These are phyloP conservation scores for Salpingus planirostris DNA, from an alignment of 2,888 invertebrate species.

Conservation along the genomic window DNA sequence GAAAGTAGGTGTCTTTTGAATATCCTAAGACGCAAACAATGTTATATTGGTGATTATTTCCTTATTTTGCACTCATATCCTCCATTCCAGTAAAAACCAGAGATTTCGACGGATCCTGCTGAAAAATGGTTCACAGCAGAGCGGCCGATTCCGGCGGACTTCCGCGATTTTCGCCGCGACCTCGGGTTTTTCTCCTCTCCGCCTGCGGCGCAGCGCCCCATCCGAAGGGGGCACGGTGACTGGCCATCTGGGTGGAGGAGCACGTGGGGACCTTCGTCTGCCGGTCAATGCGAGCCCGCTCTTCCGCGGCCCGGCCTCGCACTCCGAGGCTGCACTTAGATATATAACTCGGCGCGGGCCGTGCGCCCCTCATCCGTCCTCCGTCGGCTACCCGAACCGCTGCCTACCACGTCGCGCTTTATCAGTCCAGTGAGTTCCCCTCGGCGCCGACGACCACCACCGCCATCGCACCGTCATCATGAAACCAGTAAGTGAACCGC, in stretches of 20 bases:
- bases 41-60: too few relatives aligned
- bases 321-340: conserved; percentile 36
- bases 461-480: too few relatives aligned
- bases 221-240: conserved; percentile 16
- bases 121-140: too few relatives aligned
- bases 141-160: too few relatives aligned
- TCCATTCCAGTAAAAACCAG: too few relatives aligned
- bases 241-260: conserved; percentile 24
- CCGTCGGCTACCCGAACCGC: conserved; percentile 5
- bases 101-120: too few relatives aligned
- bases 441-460: conserved; percentile 7
- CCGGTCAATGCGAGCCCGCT: conserved; percentile 35
- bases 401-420: conserved; percentile 6
- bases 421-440: conserved; percentile 7
- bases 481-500: conserved; percentile 19
- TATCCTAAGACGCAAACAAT: too few relatives aligned
- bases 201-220: not conserved
- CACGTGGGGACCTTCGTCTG: conserved; percentile 34
- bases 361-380: conserved; percentile 23
- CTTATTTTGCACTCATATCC: too few relatives aligned
- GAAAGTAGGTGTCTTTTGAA: too few relatives aligned
- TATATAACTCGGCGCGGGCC: conserved; percentile 29
- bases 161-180: too few relatives aligned
- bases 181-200: too few relatives aligned
- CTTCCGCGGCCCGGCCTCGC: conserved; percentile 37